phyloP scores from a whole-genome alignment of 1,140 invertebrate species.

The Kradibia gibbosae region DNA sequence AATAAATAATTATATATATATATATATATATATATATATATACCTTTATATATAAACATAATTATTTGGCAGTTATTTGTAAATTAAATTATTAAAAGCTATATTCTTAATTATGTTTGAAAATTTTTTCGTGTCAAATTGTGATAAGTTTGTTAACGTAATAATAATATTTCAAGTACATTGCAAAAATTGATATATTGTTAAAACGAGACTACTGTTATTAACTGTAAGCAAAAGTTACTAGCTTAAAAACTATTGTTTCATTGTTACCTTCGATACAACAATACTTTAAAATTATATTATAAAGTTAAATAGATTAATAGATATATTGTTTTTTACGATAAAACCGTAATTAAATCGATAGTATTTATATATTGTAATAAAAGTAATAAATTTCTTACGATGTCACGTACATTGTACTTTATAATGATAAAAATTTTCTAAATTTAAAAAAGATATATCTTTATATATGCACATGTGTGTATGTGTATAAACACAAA shows the following conservation, averaged over 20 bases:
- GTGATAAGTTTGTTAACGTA: constrained; percentile 1
- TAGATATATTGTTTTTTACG: constrained; percentile 42
- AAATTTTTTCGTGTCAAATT: neutral
- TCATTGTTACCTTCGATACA: constrained; percentile 42
- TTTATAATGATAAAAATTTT: constrained; percentile 37
- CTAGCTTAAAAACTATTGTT: constrained; percentile 35
- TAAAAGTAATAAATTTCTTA: constrained; percentile 36
- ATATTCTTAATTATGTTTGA: constrained; percentile 20
- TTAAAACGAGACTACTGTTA: constrained; percentile 7
- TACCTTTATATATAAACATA: neutral
- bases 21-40: no score
- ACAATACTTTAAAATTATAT: constrained; percentile 46
- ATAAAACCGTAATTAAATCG: constrained; percentile 34
- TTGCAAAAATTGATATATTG: constrained; percentile 12
- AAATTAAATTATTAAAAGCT: neutral
- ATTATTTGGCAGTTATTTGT: neutral
- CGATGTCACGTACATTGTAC: constrained; percentile 20
- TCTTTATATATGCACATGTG: neutral
- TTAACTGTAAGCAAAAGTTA: constrained; percentile 1
- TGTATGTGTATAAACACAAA: neutral
- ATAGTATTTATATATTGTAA: constrained; percentile 35
- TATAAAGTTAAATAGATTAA: constrained; percentile 43
- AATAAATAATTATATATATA: no score
- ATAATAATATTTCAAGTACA: constrained; percentile 26
- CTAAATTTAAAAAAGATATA: constrained; percentile 37